These are phyloP conservation scores for Anoplophora glabripennis DNA, from an alignment of 1,140 invertebrate species.

Conservation along the genomic window DNA sequence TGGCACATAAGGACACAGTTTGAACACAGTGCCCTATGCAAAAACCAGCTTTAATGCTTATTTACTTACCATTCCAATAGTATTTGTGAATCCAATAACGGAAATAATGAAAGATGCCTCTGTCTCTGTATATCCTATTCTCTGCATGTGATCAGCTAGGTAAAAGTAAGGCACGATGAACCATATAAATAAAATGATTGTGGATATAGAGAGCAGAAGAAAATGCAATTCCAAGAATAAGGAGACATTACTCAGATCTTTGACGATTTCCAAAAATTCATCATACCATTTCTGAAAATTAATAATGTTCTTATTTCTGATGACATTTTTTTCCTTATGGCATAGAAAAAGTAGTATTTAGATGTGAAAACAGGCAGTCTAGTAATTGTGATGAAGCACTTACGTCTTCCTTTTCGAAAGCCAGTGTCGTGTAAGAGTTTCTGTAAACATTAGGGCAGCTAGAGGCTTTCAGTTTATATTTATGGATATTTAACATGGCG, in stretches of 20 bases:
- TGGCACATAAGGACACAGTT: no score
- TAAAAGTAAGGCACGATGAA: conserved; percentile 89
- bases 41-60: neutral
- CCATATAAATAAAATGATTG: conserved; percentile 81
- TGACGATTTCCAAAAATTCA: conserved; percentile 65
- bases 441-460: conserved; percentile 87
- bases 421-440: conserved; percentile 84
- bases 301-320: neutral
- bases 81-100: conserved; percentile 79
- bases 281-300: conserved; percentile 69
- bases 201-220: conserved; percentile 74
- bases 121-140: conserved; percentile 61
- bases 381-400: no score
- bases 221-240: conserved; percentile 77
- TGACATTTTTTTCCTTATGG: no score
- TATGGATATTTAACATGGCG: conserved; percentile 71
- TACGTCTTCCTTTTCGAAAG: conserved; percentile 65
- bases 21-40: no score
- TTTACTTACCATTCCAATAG: conserved; percentile 74
- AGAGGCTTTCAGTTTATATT: conserved; percentile 78
- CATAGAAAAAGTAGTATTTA: no score
- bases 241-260: conserved; percentile 71
- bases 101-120: conserved; percentile 73
- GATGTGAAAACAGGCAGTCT: no score
- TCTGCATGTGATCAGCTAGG: conserved; percentile 67